Percentiles rank a stretch among this genome's conserved stretches.
Evolutionary conservation across 1,140 invertebrate species (phyloP).

Genomic region (Platorchestia sp.): DNA sequence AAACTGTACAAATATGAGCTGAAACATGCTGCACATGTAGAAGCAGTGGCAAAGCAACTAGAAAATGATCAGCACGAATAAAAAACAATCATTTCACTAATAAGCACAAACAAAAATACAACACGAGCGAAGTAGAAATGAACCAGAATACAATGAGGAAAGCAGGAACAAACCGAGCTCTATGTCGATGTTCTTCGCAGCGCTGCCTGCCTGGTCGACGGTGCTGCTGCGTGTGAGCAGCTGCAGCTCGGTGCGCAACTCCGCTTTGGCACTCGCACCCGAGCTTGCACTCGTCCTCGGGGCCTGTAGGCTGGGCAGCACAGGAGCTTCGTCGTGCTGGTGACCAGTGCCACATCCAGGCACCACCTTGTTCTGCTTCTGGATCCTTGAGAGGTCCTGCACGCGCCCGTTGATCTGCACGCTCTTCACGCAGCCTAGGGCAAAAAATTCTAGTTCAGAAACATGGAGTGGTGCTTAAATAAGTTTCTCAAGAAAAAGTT

Average conservation of each 20-base stretch:
- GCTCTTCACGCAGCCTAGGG: constrained; percentile 63
- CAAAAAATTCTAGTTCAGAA: neutral
- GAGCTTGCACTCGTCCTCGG: neutral
- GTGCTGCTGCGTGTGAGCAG: neutral
- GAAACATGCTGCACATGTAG: neutral
- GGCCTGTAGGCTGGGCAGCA: neutral
- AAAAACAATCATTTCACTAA: neutral
- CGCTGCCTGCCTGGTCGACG: neutral
- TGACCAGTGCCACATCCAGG: constrained; percentile 65
- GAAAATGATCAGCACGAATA: neutral
- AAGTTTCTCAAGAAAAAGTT: too few species aligned
- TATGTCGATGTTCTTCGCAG: neutral
- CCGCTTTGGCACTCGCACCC: neutral
- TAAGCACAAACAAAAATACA: neutral
- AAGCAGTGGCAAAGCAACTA: neutral
- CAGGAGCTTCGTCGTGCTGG: constrained; percentile 61
- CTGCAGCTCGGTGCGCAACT: constrained; percentile 8
- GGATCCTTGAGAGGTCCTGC: constrained; percentile 62
- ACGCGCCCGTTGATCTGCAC: constrained; percentile 63
- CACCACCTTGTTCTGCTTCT: constrained; percentile 67
- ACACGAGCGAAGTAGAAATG: neutral
- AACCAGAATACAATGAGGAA: constrained; percentile 11
- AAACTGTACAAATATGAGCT: neutral
- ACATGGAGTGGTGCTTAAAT: too few species aligned
- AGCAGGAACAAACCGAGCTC: constrained; percentile 2